Base-by-base conservation (phyloP, 2,888 invertebrate genomes). In the Tachystola acroxantha region DNA sequence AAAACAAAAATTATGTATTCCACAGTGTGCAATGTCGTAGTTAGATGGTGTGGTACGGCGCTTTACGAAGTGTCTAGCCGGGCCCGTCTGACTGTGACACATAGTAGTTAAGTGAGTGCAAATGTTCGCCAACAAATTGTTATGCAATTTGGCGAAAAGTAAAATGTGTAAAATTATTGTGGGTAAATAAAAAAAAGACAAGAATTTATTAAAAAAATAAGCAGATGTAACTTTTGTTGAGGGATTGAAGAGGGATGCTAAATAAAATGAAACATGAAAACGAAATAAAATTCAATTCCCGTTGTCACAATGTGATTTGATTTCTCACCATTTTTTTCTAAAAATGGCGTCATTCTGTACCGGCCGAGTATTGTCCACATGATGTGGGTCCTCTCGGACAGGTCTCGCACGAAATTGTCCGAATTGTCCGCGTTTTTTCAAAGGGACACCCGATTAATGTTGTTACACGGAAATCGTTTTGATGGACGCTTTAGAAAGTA, bases 381-480 rank as follows among this genome's bases (percentile, higher is more conserved):
- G 85, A 85, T 63, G 75, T 77, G 84, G 85, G 85, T 82, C 55
- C 58, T 45, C 52, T 16, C 57, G 52, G 64, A 64, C 63, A 59
- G 65, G 56, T 53, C 49, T 61, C 50, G 48, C 45, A 53, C 56
- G 42, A 65, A 72, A 72, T 74, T 28, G 34, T 27, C 19, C 10
- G 35, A 34, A 40, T 40, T 69, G 72, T 72, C 62, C 64, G 52
- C 57, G 62, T 69, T 75, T 74, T 78, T 74, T 73, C 66, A n/a
- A 77, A 79, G 66, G 69, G 72, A 63, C 59, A 51, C 60, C 62
- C 68, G 73, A 76, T 75, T 75, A 73, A 70, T 70, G 66, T 64
- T 70, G 74, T 66, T 69, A 70, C 64, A 68, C 57, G 72, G 62
- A 74, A 77, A 72, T 74, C 68, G 61, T 69, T 77, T 73, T 79